Conservation (phyloP, 1,140 invertebrate species). For the Rhynchophorus ferrugineus region DNA sequence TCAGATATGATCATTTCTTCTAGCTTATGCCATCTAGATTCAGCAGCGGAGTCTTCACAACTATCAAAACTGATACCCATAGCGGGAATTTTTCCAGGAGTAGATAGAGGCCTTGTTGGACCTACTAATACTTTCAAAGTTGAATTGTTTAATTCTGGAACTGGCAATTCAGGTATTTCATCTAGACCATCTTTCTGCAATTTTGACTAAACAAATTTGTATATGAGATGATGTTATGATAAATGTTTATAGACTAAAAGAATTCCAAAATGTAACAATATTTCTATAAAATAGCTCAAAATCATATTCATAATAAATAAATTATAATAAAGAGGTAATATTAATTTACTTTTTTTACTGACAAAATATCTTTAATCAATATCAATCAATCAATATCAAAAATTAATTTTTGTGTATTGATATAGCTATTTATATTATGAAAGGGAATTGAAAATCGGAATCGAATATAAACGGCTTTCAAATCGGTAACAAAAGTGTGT, state of each 20-base stretch:
- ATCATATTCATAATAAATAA: no score
- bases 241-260: not conserved
- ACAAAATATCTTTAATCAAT: no score
- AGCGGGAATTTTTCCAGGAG: slow-evolving; percentile 43
- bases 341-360: no score
- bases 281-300: no score
- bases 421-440: no score
- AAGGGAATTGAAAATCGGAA: no score
- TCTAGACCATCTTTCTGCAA: slow-evolving; percentile 20
- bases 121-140: slow-evolving; percentile 58
- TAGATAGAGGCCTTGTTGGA: slow-evolving; percentile 44
- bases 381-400: no score
- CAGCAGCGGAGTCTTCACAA: slow-evolving; percentile 36
- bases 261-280: not conserved
- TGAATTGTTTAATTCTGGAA: slow-evolving; percentile 59
- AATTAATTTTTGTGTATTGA: no score
- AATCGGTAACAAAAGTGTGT: no score
- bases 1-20: slow-evolving; percentile 72
- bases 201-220: slow-evolving; percentile 25
- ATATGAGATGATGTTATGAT: not conserved
- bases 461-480: no score
- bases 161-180: slow-evolving; percentile 46
- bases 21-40: slow-evolving; percentile 58
- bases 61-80: slow-evolving; percentile 36
- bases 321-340: no score